Evolutionary conservation across 2,888 invertebrate genomes (phyloP), one percentile per base, ranked within the genome.

Genomic region (Andrena fulva): DNA sequence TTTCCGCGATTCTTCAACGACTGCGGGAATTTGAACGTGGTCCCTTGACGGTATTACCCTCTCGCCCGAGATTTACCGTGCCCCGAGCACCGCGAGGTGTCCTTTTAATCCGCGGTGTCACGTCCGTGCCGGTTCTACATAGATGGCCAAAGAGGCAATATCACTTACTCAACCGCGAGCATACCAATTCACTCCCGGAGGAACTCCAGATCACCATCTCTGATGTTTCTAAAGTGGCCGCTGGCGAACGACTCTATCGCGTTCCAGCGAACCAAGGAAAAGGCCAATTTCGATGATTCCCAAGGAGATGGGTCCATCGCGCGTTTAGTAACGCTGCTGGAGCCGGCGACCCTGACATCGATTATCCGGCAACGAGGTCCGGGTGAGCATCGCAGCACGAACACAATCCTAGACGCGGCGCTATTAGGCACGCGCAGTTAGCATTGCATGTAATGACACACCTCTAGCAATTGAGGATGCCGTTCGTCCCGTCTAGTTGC

Each of bases 371-470:
- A 77, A 80, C 76, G 78, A 85, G 86, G 78, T 80, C 88, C 86
- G 86, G 77, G 78, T 80, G 72, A 86, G 85, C 86, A 80, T 78
- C 74, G 78, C 85, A 75, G 74, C 84, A 80, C 78, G 85, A 80
- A 74, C 77, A 79, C 77, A 83, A 76, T 85, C 80, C 84, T 87
- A 76, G 88, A 77, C 80, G 85, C 80, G 82, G 77, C 64, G 85
- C 86, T 87, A 90, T 90, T 90, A 90, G 89, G 81, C 83, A 88
- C 89, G 90, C 89, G 88, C 86, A 90, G 87, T 90, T 90, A 88
- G 84, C 90, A 89, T 89, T 85, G 88, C 87, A 78, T 82, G 85
- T 90, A 90, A 90, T 88, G 89, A 90, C 89, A 89, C 90, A 89
- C 89, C 89, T 90, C 89, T 80, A 29, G 89, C 82, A 79, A 85